A percentile compares a stretch with the other conserved stretches of the same genome.
Evolutionary conservation across 2,797 vertebrate genomes (phyloP).

Genomic region (Rhynchotus rufescens): DNA sequence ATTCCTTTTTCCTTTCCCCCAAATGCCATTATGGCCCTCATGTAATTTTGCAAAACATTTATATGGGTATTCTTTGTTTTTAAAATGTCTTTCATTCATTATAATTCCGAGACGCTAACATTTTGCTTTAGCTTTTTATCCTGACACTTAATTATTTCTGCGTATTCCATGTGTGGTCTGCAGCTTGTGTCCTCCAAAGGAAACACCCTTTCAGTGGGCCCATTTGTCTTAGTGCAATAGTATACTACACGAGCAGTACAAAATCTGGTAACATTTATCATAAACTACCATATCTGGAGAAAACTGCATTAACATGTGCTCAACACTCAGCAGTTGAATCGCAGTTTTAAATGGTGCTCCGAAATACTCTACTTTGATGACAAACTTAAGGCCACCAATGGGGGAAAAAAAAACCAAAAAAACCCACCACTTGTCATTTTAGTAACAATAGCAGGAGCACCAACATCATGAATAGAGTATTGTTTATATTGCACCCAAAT

Average conservation of each 20-base stretch:
- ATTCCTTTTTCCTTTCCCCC: background rate
- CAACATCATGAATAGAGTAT: background rate
- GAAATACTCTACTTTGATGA: constrained; percentile 44
- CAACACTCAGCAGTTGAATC: constrained; percentile 51
- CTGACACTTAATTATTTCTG: constrained; percentile 43
- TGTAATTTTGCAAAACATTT: background rate
- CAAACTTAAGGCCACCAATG: constrained; percentile 26
- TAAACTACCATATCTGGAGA: constrained; percentile 64
- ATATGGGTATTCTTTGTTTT: background rate
- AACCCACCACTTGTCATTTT: background rate
- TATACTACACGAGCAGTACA: constrained; percentile 34
- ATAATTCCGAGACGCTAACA: background rate
- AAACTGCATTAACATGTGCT: constrained; percentile 68
- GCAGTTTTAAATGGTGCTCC: constrained; percentile 28
- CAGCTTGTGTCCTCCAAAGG: constrained; percentile 42
- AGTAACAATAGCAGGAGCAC: background rate
- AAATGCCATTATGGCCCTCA: background rate
- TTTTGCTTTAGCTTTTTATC: constrained; percentile 56
- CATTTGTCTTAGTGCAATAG: constrained; percentile 57
- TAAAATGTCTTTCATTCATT: background rate
- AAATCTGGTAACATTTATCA: constrained; percentile 73
- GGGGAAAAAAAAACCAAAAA: background rate
- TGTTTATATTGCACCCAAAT: background rate
- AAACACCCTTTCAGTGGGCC: constrained; percentile 65
- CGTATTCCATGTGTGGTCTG: constrained; percentile 51